Evolutionary conservation across 2,888 invertebrate genomes (phyloP).

Genomic region (Lasioglossum zephyrum): DNA sequence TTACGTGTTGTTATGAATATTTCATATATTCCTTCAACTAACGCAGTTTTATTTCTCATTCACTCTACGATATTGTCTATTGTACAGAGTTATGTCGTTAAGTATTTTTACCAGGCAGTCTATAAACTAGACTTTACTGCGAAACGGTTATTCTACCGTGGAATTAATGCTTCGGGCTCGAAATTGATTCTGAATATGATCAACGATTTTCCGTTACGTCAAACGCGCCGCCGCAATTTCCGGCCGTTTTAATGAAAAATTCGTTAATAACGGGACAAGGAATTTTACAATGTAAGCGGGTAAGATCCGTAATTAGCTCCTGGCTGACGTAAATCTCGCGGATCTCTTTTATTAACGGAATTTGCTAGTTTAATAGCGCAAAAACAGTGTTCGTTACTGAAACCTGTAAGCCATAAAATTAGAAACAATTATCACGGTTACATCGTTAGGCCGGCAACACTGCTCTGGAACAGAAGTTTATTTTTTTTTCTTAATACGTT

Average conservation of each 20-base stretch:
- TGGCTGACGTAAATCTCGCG: background rate
- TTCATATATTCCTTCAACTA: constrained; percentile 31
- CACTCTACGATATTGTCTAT: background rate
- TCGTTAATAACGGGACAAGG: background rate
- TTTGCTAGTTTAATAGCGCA: background rate
- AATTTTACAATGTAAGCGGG: background rate
- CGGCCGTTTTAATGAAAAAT: background rate
- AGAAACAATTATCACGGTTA: constrained; percentile 7
- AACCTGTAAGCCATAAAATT: background rate
- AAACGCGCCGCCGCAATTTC: too few relatives aligned
- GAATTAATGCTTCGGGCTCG: background rate
- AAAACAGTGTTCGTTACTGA: background rate
- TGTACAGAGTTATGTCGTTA: background rate
- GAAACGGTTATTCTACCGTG: too few relatives aligned
- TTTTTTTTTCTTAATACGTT: too few relatives aligned
- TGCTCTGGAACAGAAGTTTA: background rate
- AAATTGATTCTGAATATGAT: background rate
- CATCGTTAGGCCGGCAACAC: background rate
- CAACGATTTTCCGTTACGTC: background rate
- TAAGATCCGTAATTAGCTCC: background rate
- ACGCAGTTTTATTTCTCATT: background rate
- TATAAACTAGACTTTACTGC: background rate
- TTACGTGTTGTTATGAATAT: constrained; percentile 40
- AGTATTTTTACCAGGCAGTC: too few relatives aligned
- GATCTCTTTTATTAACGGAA: constrained; percentile 15